Evolutionary conservation across 2,888 invertebrate genomes (phyloP).

Genomic region (Achlya flavicornis): DNA sequence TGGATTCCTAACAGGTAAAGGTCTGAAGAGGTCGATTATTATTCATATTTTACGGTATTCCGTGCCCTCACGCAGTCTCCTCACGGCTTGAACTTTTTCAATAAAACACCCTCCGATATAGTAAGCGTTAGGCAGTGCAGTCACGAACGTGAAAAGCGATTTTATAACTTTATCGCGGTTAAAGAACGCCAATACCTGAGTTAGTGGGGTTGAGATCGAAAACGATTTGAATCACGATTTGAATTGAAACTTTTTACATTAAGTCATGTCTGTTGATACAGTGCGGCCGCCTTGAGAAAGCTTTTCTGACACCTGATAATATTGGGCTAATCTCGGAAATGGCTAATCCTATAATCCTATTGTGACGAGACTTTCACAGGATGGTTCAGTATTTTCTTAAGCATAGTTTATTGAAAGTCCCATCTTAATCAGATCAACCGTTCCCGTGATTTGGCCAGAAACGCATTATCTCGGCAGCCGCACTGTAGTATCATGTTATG

Average conservation of each 20-base stretch:
- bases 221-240: conserved; percentile 26
- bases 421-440: too few species aligned
- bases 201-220: conserved; percentile 33
- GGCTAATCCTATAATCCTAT: too few species aligned
- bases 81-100: conserved; percentile 81
- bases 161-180: conserved; percentile 79
- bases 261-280: conserved; percentile 28
- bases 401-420: too few species aligned
- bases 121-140: conserved; percentile 68
- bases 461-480: too few species aligned
- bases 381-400: too few species aligned
- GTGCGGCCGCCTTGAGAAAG: conserved; percentile 9
- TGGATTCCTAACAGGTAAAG: conserved; percentile 47
- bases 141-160: conserved; percentile 77
- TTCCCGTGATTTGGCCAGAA: too few species aligned
- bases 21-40: conserved; percentile 57
- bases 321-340: too few species aligned
- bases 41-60: conserved; percentile 75
- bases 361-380: too few species aligned
- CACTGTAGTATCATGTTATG: too few species aligned
- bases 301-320: too few species aligned
- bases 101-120: conserved; percentile 76
- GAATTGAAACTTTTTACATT: conserved; percentile 32
- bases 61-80: conserved; percentile 66
- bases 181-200: conserved; percentile 63